Base-by-base conservation (phyloP, 2,888 invertebrate species). In the Dendrolimus houi region DNA sequence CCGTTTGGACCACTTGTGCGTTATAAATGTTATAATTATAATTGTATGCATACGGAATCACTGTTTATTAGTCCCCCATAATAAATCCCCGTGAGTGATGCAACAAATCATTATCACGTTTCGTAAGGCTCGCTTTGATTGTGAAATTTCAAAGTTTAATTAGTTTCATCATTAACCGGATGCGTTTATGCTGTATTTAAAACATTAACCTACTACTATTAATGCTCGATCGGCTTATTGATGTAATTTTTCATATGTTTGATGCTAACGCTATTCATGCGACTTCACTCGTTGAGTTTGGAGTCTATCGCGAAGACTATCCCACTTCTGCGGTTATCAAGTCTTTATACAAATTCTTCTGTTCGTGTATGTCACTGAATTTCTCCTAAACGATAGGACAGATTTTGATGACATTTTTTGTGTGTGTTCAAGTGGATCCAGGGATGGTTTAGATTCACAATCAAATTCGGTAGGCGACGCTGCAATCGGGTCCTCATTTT, bases 1-100 rank as follows among this genome's bases (percentile, higher is more conserved):
- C 52, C 58, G 58, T 59, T 54, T 57, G 55, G 52, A 13, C 29
- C 56, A 54, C 55, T 59, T 57, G 47, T 47, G 47, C 12, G 10
- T 47, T 47, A 47, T 47, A 47, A 47, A 47, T 47, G 47, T 47
- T 47, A 10, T 47, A 47, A 47, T 47, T 47, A 47, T 47, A 47
- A 47, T 47, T 47, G 47, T 47, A 47, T 47, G 47, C 47, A 47
- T 47, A 47, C 47, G 47, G 47, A 47, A 47, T 47, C 47, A 47
- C 9, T 47, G 47, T 47, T 47, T 47, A 47, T 47, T 3, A 29
- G 47, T 12, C 12, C 9, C 47, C 47, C 9, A 8, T 47, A 12
- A 47, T 47, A 47, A 47, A 47, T 47, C 47, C 47, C 47, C 9
- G 47, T 0, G 47, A 47, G 47, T 47, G 47, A 47, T 10, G 47